These are phyloP conservation scores for Odocoileus hemionus DNA, from an alignment of 2,113 vertebrate species.

Conservation along the genomic window DNA sequence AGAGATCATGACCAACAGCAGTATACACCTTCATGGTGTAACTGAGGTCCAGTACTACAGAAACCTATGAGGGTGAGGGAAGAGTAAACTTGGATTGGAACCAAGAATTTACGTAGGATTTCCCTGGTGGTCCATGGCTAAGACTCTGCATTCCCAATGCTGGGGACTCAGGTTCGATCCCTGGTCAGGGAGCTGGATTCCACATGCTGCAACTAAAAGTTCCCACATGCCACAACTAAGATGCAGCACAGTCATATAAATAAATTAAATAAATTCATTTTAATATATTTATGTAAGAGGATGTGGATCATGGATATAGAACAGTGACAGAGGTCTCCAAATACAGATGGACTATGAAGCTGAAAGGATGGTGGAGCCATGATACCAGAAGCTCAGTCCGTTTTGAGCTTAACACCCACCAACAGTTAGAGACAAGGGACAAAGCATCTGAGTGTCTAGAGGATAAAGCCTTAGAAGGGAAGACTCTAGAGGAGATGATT, in stretches of 20 bases:
- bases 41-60: too few relatives aligned
- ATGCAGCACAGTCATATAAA: neutral
- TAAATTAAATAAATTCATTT: neutral
- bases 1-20: neutral
- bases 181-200: neutral
- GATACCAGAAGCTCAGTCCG: neutral
- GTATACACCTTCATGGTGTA: neutral
- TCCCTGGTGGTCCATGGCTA: neutral
- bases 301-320: rapidly evolving
- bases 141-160: neutral
- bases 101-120: neutral
- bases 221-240: neutral
- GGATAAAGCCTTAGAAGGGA: neutral
- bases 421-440: neutral
- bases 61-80: neutral
- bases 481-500: neutral
- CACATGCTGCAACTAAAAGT: neutral
- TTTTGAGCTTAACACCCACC: neutral
- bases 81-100: neutral
- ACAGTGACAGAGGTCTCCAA: neutral
- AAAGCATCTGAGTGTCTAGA: neutral
- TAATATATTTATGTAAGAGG: neutral
- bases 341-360: neutral
- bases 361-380: neutral
- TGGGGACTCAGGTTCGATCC: neutral